Base-by-base conservation (phyloP, 2,888 invertebrate genomes). In the Mesorhabditis belari region DNA sequence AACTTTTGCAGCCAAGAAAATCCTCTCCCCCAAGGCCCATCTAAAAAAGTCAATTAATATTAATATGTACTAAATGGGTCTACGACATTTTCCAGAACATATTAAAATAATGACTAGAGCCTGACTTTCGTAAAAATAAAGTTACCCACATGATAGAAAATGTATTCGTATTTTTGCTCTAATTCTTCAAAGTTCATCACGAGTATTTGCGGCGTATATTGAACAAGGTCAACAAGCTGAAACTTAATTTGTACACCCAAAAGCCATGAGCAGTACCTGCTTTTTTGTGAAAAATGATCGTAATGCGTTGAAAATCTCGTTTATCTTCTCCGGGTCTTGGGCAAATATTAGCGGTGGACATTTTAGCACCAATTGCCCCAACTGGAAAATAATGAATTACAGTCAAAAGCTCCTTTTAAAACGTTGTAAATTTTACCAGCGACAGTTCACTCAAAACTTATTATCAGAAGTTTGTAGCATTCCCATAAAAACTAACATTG, bases 81-180 rank as follows among this genome's bases (percentile, higher is more conserved):
- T 29, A 54, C 51, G 21, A 5, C 17, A 28, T 28, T 6, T 17
- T 12, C 17, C 12, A 52, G 52, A 52, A 21, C 17, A 74, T 12
- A 28, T 19, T n/a, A 35, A 19, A 24, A 55, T 35, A 23, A 58
- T 24, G 21, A 25, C n/a, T n/a, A 35, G 12, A 35, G 44, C n/a
- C n/a, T 35, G 12, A 12, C n/a, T 35, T 35, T 35, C 1, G n/a
- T 9, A 9, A 9, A 35, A 17, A 35, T 1, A 9, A 17, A 9
- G n/a, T 35, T n/a, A 12, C n/a, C 12, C 19, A 71, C 73, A 67
- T 73, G 73, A 61, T 69, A 71, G 60, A 69, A 74, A 23, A 80
- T 70, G 68, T 79, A 79, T 62, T 79, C 76, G 58, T 76, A 79
- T 49, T 74, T 77, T 21, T 70, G 64, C 61, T 77, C 75, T 5